Base-by-base conservation (phyloP, 2,888 invertebrate species). In the Horisme vitalbata region DNA sequence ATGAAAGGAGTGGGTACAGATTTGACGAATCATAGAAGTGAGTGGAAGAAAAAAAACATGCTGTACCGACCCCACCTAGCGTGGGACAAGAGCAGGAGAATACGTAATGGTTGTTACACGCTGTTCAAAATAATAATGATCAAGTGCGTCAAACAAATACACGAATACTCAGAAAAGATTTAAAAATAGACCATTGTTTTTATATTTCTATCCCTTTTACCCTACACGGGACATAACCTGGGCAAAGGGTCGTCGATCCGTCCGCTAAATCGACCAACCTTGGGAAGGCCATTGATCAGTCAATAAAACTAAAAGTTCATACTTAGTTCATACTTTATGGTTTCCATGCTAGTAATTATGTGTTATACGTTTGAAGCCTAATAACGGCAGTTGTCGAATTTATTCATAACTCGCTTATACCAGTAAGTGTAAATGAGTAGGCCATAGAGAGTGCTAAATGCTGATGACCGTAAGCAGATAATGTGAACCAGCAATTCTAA, bases 281-380 rank as follows among this genome's bases (percentile, higher is more conserved):
- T 68, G 57, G 41, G 10, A 37, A 39, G 49, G 31, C 44, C 56
- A 57, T 65, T 63, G 39, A 46, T 24, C 33, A 20, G 12, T 28
- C 28, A 18, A 27, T 33, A 8, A 26, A 37, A 41, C 34, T 38
- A 45, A 44, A 45, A 49, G 34, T 56, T 55, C 30, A 36, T 27
- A 39, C 36, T 52, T 48, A 37, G 33, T 52, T 61, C 34, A 61
- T 59, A 33, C 63, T 61, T 59, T 28, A 24, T 24, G 55, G 45
- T 49, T 45, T 52, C n/a, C n/a, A 38, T 58, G 55, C 55, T 64
- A 58, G 68, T 66, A 65, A 60, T 62, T 63, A 46, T 26, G 28
- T 51, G 58, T 65, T 63, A 63, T 62, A 54, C 57, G 49, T 52
- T 38, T 32, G 56, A 55, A 58, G 18, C 47, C 52, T 41, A 57